Percentiles rank a stretch among this genome's conserved stretches.
Evolutionary conservation across 1,140 invertebrate genomes (phyloP).

Genomic region (Oedothorax gibbosus): DNA sequence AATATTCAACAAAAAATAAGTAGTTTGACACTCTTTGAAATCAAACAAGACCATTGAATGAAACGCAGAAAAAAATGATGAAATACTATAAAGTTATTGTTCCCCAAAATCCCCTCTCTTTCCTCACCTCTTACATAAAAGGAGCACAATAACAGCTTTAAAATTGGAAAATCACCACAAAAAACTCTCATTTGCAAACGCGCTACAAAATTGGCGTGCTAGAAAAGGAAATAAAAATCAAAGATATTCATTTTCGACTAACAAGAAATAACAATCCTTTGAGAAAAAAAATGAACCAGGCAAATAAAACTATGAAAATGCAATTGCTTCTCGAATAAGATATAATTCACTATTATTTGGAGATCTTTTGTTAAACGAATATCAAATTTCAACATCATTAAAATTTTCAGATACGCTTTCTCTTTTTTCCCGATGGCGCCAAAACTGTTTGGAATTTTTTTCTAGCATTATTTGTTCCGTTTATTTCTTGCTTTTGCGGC

Average conservation of each 20-base stretch:
- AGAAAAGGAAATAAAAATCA: not conserved
- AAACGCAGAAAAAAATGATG: too few relatives aligned
- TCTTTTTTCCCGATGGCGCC: slow-evolving; percentile 1
- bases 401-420: slow-evolving; percentile 41
- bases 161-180: not conserved
- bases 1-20: too few relatives aligned
- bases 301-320: not conserved
- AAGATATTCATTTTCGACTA: slow-evolving; percentile 28
- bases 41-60: too few relatives aligned
- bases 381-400: slow-evolving; percentile 57
- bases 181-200: not conserved
- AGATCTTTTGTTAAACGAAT: slow-evolving; percentile 39
- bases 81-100: too few relatives aligned
- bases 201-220: not conserved
- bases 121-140: too few relatives aligned
- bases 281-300: not conserved
- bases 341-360: slow-evolving; percentile 54
- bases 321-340: not conserved
- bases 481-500: slow-evolving; percentile 49
- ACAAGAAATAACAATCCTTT: slow-evolving; percentile 19
- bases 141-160: too few relatives aligned
- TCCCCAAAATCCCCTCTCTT: too few relatives aligned
- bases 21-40: too few relatives aligned
- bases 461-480: slow-evolving; percentile 36
- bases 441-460: slow-evolving; percentile 25